phyloP scores from a whole-genome alignment of 2,797 vertebrate genomes.

The Xerus rutilus region DNA sequence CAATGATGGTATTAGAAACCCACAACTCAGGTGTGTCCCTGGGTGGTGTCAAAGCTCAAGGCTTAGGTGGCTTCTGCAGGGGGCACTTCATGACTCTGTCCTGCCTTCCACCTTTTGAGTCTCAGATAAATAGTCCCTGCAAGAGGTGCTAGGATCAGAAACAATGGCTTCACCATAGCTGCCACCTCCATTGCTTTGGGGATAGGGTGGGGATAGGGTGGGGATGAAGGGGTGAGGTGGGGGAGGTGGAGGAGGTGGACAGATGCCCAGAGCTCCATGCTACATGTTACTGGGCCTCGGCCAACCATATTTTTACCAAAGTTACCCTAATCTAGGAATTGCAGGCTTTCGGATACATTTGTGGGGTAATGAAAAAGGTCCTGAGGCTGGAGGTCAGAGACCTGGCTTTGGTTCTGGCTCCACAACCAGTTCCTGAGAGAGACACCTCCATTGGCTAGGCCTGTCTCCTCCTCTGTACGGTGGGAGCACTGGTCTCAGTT shows the following conservation, averaged over 20 bases:
- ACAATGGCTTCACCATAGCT: background rate
- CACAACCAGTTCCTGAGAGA: background rate
- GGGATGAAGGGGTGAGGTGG: too few species aligned
- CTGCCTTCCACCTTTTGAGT: background rate
- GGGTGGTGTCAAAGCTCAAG: background rate
- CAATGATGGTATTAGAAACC: background rate
- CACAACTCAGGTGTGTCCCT: background rate
- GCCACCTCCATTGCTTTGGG: background rate
- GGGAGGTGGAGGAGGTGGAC: too few species aligned
- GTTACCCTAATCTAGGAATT: background rate
- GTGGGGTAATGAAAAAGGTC: background rate
- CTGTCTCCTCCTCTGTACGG: background rate
- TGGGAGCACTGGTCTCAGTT: background rate
- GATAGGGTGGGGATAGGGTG: background rate
- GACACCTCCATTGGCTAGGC: background rate
- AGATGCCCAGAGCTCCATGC: background rate
- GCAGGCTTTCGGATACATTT: background rate
- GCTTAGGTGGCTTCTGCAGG: background rate
- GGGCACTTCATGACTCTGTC: background rate
- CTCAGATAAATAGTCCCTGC: background rate
- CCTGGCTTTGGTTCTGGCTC: background rate
- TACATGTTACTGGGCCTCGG: background rate
- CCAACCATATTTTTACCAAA: slow-evolving; percentile 18
- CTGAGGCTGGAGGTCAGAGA: background rate
- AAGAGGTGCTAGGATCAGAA: background rate